A percentile compares a stretch with the other conserved stretches of the same genome.
Conservation (phyloP, 2,888 invertebrate genomes). For the Pollenia labialis region DNA sequence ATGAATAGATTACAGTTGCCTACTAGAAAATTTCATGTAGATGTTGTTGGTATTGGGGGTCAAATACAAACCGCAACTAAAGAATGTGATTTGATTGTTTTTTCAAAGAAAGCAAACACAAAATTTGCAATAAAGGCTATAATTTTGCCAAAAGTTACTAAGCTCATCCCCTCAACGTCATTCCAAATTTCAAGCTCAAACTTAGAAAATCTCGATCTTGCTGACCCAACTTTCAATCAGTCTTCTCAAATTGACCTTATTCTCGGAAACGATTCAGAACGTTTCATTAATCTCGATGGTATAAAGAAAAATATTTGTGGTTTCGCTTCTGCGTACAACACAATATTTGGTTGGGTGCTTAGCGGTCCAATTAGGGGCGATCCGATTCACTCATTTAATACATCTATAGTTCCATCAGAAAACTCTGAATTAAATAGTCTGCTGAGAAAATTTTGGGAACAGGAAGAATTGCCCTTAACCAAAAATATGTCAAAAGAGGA, state of each 20-base stretch:
- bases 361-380: too few relatives aligned
- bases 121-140: conserved; percentile 2
- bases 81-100: too few relatives aligned
- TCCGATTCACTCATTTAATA: background rate
- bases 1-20: too few relatives aligned
- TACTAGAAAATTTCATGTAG: too few relatives aligned
- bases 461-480: conserved; percentile 7
- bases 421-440: background rate
- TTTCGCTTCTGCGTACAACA: background rate
- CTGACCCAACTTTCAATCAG: conserved; percentile 25
- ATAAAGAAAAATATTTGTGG: conserved; percentile 16
- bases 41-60: too few relatives aligned
- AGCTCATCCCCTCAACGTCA: background rate
- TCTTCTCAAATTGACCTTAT: conserved; percentile 17
- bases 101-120: background rate
- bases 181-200: conserved; percentile 6
- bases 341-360: too few relatives aligned
- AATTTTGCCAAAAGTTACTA: conserved; percentile 20
- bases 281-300: background rate
- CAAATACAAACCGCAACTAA: too few relatives aligned
- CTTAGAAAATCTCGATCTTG: background rate
- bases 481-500: background rate
- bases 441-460: conserved; percentile 45
- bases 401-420: background rate
- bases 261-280: conserved; percentile 10